Evolutionary conservation across 2,113 vertebrate genomes (phyloP).

Genomic region (Aegithalos caudatus): DNA sequence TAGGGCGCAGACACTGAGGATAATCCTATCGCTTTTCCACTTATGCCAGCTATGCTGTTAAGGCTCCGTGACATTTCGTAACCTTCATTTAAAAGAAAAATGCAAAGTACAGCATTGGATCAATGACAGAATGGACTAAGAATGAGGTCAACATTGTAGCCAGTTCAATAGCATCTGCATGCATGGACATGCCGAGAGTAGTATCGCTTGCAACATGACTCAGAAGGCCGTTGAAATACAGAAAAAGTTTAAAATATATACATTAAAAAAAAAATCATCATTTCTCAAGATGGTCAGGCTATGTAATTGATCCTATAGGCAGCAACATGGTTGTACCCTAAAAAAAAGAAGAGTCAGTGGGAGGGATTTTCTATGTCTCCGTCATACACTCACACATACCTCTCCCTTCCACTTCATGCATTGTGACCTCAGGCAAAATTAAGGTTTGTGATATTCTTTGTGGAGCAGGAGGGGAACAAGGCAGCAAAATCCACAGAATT

Average conservation of each 20-base stretch:
- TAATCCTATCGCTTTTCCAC: conserved; percentile 82
- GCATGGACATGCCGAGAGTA: conserved; percentile 76
- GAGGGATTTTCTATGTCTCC: background rate
- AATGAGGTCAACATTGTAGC: conserved; percentile 74
- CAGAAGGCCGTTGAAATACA: conserved; percentile 31
- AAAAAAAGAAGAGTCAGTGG: conserved; percentile 11
- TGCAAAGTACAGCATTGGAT: conserved; percentile 74
- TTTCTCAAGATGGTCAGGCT: conserved; percentile 18
- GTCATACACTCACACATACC: background rate
- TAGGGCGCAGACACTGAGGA: conserved; percentile 85
- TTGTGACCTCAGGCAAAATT: conserved; percentile 28
- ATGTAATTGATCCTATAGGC: conserved; percentile 42
- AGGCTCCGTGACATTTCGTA: conserved; percentile 88
- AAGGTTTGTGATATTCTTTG: background rate
- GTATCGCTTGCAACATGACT: conserved; percentile 70
- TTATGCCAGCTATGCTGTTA: conserved; percentile 86
- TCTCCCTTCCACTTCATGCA: conserved; percentile 30
- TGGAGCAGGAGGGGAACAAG: background rate
- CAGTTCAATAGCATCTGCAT: conserved; percentile 73
- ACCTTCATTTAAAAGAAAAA: conserved; percentile 89
- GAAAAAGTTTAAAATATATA: background rate
- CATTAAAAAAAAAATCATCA: background rate
- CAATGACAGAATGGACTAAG: conserved; percentile 83
- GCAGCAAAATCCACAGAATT: background rate
- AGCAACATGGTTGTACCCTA: conserved; percentile 36